Evolutionary conservation across 2,113 vertebrate species (phyloP), one percentile per base, ranked within the genome.

Genomic region (Camelus dromedarius): DNA sequence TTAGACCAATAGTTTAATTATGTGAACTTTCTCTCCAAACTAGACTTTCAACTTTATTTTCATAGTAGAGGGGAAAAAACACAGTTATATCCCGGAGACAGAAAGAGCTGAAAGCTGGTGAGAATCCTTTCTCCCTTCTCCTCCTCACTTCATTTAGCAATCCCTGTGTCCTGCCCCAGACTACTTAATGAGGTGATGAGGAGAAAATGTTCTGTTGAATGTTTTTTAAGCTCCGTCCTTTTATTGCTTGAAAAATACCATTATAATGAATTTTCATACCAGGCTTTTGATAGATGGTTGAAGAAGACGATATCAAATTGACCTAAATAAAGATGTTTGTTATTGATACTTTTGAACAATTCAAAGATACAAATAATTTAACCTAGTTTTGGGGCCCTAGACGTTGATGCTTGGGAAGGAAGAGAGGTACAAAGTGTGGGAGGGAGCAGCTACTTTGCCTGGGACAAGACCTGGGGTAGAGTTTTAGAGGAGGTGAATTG

Each of bases 241-340:
- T n/a, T 69, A 54, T 67, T 91, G 56, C 93, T 96, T 84, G n/a
- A 69, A 95, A 91, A 94, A 69, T 93, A 48, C 5, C 50, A 50
- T 87, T 32, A 54, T 35, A 73, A 69, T 93, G 16, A 91, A 76
- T 66, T 69, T 88, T 87, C 38, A 80, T 77, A n/a, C 16, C 26
- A 54, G 3, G 32, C 11, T 69, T 87, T 89, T 89, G 77, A 58
- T 87, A 67, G 30, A 46, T 60, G 24, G n/a, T 81, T 89, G 52
- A 75, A 88, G 48, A 93, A 30, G 72, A 66, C 54, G 2, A 83
- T 89, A 72, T 46, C 19, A 8, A 35, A 50, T 69, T 87, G 46
- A 54, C 42, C 20, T 58, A 42, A 96, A 50, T 64, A 42, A 32
- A 93, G 18, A 22, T 80, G 30, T 60, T 84, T 54, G 20, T 60